Conservation (phyloP, 1,140 invertebrate species). For the Caenorhabditis inopinata region DNA sequence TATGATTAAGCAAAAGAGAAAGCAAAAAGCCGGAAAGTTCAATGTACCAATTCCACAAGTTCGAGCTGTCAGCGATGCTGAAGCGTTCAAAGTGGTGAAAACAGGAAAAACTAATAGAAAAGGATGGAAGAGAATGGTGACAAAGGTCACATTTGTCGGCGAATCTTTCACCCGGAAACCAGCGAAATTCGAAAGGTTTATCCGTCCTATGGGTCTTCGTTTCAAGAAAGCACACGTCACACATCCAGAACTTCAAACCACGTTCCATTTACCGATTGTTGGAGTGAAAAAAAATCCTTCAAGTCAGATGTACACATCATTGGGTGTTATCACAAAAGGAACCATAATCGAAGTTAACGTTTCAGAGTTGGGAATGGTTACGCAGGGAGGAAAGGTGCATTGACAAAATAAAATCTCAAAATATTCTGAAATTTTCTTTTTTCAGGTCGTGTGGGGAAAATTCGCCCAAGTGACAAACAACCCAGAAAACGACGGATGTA, state of each 20-base stretch:
- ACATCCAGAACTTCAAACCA: slow-evolving; percentile 97
- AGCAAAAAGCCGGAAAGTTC: slow-evolving; percentile 99
- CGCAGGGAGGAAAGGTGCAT: slow-evolving; percentile 84
- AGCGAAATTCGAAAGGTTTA: slow-evolving; percentile 98
- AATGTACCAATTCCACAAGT: slow-evolving; percentile 99
- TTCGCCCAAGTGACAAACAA: slow-evolving; percentile 99
- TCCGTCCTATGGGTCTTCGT: slow-evolving; percentile 91
- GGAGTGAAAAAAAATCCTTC: slow-evolving; percentile 99
- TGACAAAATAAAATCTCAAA: background rate
- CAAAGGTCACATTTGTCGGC: slow-evolving; percentile 95
- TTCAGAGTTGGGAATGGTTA: slow-evolving; percentile 95
- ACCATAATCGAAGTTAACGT: slow-evolving; percentile 97
- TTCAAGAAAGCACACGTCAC: slow-evolving; percentile 78
- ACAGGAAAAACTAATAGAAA: slow-evolving; percentile 92
- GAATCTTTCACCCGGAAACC: slow-evolving; percentile 98
- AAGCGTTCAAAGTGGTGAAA: slow-evolving; percentile 92
- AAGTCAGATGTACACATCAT: slow-evolving; percentile 80
- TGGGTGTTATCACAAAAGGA: slow-evolving; percentile 93
- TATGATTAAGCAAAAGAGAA: slow-evolving; percentile 99
- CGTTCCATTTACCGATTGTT: slow-evolving; percentile 96
- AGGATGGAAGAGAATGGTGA: slow-evolving; percentile 99
- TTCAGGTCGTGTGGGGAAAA: slow-evolving; percentile 93
- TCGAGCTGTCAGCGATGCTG: slow-evolving; percentile 89
- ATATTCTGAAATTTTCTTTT: too few species aligned
- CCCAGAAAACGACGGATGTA: slow-evolving; percentile 99